Percentiles rank a stretch among this genome's conserved stretches.
These are phyloP conservation scores for Hipposideros larvatus DNA, from an alignment of 2,797 vertebrate species.

Conservation along the genomic window DNA sequence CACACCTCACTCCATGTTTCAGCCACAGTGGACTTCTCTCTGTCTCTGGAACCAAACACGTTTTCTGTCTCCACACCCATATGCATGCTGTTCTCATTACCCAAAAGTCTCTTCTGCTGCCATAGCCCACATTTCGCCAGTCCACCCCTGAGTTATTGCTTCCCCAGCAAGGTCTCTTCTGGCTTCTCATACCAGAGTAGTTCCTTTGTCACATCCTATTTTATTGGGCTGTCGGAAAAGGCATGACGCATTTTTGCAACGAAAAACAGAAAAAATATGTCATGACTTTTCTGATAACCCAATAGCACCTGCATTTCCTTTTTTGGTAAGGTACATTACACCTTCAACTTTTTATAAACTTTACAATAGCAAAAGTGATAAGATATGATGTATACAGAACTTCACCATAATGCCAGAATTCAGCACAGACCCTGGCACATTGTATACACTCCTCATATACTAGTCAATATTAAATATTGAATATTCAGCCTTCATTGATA, in stretches of 20 bases:
- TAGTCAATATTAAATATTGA: neutral
- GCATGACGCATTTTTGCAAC: no score
- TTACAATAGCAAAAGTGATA: neutral
- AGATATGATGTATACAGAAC: neutral
- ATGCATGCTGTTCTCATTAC: neutral
- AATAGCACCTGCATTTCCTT: neutral
- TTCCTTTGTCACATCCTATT: neutral
- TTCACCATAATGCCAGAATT: neutral
- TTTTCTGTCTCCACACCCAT: neutral
- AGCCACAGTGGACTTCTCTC: neutral
- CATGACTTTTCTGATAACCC: no score
- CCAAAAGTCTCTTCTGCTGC: neutral
- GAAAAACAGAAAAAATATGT: no score
- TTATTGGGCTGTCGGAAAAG: no score
- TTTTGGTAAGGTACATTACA: neutral
- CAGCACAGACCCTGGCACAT: neutral
- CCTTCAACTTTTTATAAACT: neutral
- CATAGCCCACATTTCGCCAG: fast-evolving
- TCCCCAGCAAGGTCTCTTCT: neutral
- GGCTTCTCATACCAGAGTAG: neutral
- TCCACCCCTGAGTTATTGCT: neutral
- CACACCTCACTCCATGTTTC: neutral
- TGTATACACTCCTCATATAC: neutral
- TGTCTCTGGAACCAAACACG: fast-evolving
- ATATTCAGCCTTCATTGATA: neutral